phyloP scores from a whole-genome alignment of 2,113 vertebrate species.

The Nothobranchius kuhntae region DNA sequence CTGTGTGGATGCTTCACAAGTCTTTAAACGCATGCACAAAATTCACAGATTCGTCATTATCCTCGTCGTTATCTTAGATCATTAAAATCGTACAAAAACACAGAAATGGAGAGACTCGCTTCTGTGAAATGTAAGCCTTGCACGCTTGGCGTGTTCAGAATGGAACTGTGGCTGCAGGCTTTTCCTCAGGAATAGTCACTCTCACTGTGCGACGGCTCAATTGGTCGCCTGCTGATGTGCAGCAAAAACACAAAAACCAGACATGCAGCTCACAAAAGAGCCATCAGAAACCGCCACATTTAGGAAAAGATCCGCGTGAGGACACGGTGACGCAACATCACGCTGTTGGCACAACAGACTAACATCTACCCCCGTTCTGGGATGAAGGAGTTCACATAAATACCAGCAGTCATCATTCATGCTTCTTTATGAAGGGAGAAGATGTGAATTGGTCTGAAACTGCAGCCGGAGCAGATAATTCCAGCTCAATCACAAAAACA shows the following conservation, averaged over 20 bases:
- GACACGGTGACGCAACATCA: no score
- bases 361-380: no score
- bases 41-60: neutral
- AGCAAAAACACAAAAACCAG: neutral
- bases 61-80: neutral
- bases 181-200: neutral
- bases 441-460: no score
- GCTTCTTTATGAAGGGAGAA: no score
- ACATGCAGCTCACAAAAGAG: neutral
- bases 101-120: neutral
- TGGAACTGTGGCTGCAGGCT: constrained; percentile 12
- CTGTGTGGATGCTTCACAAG: neutral
- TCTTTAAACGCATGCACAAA: neutral
- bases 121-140: neutral
- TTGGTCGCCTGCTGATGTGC: neutral
- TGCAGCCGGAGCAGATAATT: no score
- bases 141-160: neutral
- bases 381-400: no score
- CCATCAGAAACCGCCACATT: neutral
- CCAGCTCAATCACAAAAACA: no score
- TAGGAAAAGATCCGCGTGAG: neutral
- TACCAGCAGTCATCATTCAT: no score
- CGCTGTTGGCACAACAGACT: no score
- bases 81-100: neutral
- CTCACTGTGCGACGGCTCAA: neutral